phyloP scores from a whole-genome alignment of 30 jellyfish, hydroid and myxozoan species.

The Pelagia noctiluca region DNA sequence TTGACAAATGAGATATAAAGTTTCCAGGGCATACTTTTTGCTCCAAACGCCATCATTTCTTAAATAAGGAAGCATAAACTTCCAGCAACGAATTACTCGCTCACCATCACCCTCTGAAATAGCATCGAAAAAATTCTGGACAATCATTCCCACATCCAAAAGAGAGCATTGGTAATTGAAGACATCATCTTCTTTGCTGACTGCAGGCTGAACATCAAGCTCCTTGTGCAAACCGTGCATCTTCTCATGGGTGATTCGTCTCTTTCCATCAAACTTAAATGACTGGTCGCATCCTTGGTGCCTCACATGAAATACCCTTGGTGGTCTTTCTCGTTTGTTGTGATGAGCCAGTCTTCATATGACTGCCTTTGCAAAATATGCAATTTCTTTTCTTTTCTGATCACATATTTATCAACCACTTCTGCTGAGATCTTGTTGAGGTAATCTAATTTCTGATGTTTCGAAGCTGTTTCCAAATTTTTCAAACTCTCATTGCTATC shows the following conservation, averaged over 20 bases:
- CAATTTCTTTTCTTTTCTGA: not conserved
- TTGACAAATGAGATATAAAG: slow-evolving; percentile 25
- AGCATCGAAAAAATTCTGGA: slow-evolving; percentile 42
- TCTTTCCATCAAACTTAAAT: slow-evolving; percentile 15
- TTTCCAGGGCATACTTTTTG: slow-evolving; percentile 56
- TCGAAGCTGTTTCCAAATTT: slow-evolving; percentile 3
- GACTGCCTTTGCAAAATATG: not conserved
- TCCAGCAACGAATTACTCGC: slow-evolving; percentile 48
- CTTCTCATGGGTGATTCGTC: slow-evolving; percentile 11
- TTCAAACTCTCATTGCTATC: slow-evolving; percentile 3
- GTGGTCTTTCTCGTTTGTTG: slow-evolving; percentile 2
- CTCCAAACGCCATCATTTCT: slow-evolving; percentile 45
- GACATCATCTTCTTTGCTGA: slow-evolving; percentile 4
- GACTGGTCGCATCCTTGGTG: slow-evolving; percentile 17
- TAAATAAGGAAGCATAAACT: slow-evolving; percentile 27
- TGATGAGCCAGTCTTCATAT: slow-evolving; percentile 2
- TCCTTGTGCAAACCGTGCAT: not conserved
- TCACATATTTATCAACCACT: not conserved
- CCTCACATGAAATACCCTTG: not conserved
- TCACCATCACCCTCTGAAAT: slow-evolving; percentile 59
- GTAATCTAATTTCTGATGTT: slow-evolving; percentile 1
- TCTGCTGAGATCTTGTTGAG: slow-evolving; percentile 2
- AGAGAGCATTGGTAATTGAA: too few species aligned
- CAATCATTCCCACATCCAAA: slow-evolving; percentile 40
- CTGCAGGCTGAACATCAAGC: slow-evolving; percentile 5